Evolutionary conservation across 2,113 vertebrate genomes (phyloP), one percentile per base, ranked within the genome.

Genomic region (Stomatorhinus ivindoensis): DNA sequence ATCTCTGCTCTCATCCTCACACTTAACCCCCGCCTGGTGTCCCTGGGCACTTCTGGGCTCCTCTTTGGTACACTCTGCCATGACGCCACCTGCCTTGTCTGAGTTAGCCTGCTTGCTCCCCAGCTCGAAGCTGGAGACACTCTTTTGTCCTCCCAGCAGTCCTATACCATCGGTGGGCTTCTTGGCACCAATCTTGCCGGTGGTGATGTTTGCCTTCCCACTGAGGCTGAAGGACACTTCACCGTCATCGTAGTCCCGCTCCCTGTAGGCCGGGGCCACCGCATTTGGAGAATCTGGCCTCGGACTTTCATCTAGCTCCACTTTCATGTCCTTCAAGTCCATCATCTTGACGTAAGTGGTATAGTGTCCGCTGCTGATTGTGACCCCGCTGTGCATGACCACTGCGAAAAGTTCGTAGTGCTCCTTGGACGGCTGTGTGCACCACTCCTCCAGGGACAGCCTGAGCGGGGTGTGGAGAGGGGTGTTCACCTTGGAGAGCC

Each of bases 361-460:
- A 93, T 99, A 99, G 92, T 99, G 98, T 39, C 98, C 98, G 17
- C 98, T 99, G 95, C 97, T 98, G 91, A 99, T 99, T 7, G 98
- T 99, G 90, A 99, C 95, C 51, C 98, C 98, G 10, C 97, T 99
- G 93, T 99, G 98, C 98, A 99, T 99, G 42, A 99, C 97, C 90
- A 99, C 98, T 0, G 97, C 98, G 61, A 99, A 99, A 6, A 99
- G 94, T 88, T 97, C 95, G 24, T 99, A 99, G 91, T 93, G 95
- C 91, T 98, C 97, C 0, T 94, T 97, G 6, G 95, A 97, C 44
- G 97, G 95, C 87, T 93, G 94, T 0, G 97, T 98, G 95, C 98
- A 98, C 98, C 98, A 99, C 90, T 99, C 98, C 84, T 97, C 96
- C 27, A 99, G 95, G 0, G 98, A 99, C 92, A 99, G 89, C 42